A percentile compares a stretch with the other conserved stretches of the same genome.
Conservation (phyloP, 2,113 vertebrate species). For the Podarcis cretensis region DNA sequence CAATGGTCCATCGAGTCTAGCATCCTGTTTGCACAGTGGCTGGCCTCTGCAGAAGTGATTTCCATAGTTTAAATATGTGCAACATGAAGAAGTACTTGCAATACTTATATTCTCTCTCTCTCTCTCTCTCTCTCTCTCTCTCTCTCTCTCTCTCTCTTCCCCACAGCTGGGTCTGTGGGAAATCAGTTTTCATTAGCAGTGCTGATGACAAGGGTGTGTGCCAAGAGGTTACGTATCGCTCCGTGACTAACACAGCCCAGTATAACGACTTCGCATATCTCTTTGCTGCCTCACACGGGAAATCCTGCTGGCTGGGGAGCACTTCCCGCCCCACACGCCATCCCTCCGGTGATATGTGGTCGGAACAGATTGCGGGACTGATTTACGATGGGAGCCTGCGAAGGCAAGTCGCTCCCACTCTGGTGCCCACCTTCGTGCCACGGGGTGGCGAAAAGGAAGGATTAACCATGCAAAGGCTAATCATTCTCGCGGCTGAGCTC, state of each 20-base stretch:
- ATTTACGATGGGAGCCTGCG: not conserved
- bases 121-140: too few relatives aligned
- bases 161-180: conserved; percentile 7
- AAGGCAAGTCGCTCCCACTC: not conserved
- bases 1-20: too few relatives aligned
- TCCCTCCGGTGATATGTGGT: not conserved
- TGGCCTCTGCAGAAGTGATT: too few relatives aligned
- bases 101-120: too few relatives aligned
- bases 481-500: not conserved
- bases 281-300: not conserved
- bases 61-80: too few relatives aligned
- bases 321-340: conserved; percentile 1
- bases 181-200: not conserved
- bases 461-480: not conserved
- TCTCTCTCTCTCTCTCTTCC: not conserved
- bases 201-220: rapidly evolving
- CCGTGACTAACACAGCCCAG: not conserved
- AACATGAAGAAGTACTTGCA: too few relatives aligned
- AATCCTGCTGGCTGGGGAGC: not conserved
- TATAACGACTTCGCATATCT: rapidly evolving
- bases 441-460: not conserved
- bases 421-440: not conserved
- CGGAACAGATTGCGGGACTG: not conserved
- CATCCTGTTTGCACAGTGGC: too few relatives aligned
- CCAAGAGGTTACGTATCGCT: not conserved